Base-by-base conservation (phyloP, 2,888 invertebrate species). In the Altica lythri region DNA sequence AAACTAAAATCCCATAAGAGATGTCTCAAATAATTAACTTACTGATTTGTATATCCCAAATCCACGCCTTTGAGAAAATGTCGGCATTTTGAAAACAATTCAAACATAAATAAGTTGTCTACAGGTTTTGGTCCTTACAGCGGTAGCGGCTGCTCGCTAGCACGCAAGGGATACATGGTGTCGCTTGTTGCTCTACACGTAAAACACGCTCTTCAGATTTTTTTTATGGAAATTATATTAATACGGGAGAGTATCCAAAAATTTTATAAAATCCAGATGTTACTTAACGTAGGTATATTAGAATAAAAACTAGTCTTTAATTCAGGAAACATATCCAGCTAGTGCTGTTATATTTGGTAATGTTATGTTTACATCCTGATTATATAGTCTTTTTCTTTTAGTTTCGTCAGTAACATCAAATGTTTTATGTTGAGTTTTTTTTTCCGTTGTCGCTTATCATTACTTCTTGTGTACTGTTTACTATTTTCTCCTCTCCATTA, bases 41-140 rank as follows among this genome's bases (percentile, higher is more conserved):
- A 29, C 9, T 29, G 9, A 9, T 29, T n/a, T 3, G 29, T 29
- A 29, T 40, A 10, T 38, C 12, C 5, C 8, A 16, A 19, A 19
- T 18, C 22, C 22, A 40, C 40, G 40, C 40, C 40, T 8, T 40
- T 40, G 40, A 72, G 73, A 74, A 75, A 73, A 71, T 65, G 74
- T 72, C 75, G 75, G 77, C 74, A 75, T 76, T 76, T 76, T 71
- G 77, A 76, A 76, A 77, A 77, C 77, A 77, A 77, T 77, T 69
- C 76, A 72, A 74, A 76, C 77, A 77, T 77, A 77, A 77, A 77
- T 76, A 77, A 77, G 77, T 77, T 76, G 76, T 76, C 77, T 75
- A 70, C 75, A 52, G 71, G 72, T 73, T 72, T 74, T 70, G 47
- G 47, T 48, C 13, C 32, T 18, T 17, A 32, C 30, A 17, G 46